A percentile compares a stretch with the other conserved stretches of the same genome.
These are phyloP conservation scores for Bellardia pandia DNA, from an alignment of 2,888 invertebrate genomes.

Conservation along the genomic window DNA sequence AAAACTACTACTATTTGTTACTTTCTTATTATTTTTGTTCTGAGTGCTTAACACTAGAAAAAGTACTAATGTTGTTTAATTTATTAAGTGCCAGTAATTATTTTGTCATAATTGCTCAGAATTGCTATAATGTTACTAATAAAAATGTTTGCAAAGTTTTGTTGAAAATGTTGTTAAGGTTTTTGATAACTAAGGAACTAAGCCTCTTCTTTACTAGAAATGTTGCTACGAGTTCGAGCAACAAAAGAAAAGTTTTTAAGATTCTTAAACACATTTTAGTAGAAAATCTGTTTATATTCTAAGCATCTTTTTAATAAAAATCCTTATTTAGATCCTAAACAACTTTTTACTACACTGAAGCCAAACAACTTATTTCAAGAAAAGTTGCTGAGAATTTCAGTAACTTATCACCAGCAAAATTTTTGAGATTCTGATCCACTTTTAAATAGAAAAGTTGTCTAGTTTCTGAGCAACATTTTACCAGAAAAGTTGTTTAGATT, in stretches of 20 bases:
- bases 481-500: neutral
- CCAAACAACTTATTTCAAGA: too few relatives aligned
- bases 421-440: neutral
- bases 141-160: too few relatives aligned
- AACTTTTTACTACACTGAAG: too few relatives aligned
- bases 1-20: too few relatives aligned
- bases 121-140: too few relatives aligned
- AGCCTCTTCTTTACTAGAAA: neutral
- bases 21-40: too few relatives aligned
- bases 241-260: neutral
- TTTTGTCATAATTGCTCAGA: too few relatives aligned
- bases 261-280: neutral
- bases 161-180: too few relatives aligned
- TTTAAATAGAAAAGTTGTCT: neutral
- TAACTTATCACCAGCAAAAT: neutral
- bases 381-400: neutral
- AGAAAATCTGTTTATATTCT: neutral
- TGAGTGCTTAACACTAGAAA: too few relatives aligned
- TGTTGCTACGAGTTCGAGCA: neutral
- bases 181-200: too few relatives aligned
- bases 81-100: too few relatives aligned
- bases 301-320: neutral
- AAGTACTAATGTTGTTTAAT: too few relatives aligned
- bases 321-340: neutral
- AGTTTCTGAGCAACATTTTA: neutral